A percentile compares a stretch with the other conserved stretches of the same genome.
Evolutionary conservation across 2,797 vertebrate genomes (phyloP).

Genomic region (Anableps anableps): DNA sequence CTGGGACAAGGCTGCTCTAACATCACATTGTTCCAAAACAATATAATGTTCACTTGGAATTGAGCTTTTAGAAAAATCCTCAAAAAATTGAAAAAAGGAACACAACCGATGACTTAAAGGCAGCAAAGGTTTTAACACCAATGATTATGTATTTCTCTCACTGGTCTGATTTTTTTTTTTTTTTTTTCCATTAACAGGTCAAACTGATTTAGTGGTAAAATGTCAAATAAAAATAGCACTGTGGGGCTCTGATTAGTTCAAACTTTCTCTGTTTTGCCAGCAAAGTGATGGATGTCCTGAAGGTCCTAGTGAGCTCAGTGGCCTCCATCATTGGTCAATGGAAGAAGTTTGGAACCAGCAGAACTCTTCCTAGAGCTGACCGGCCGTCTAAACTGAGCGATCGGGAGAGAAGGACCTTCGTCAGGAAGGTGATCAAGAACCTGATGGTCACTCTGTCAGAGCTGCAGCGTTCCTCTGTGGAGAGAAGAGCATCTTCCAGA

Average conservation of each 20-base stretch:
- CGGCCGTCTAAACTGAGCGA: too few species aligned
- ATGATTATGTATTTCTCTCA: not conserved
- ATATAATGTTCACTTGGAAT: not conserved
- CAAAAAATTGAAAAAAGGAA: not conserved
- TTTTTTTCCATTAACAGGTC: not conserved
- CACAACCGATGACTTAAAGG: not conserved
- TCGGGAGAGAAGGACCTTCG: too few species aligned
- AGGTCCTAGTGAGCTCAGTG: too few species aligned
- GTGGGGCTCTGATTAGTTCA: not conserved
- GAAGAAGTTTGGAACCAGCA: too few species aligned
- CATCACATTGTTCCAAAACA: slow-evolving; percentile 1
- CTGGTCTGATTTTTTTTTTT: not conserved
- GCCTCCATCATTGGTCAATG: too few species aligned
- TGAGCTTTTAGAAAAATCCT: not conserved
- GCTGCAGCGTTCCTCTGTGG: too few species aligned
- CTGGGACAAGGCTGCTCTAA: not conserved
- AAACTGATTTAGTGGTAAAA: not conserved
- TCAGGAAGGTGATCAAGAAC: too few species aligned
- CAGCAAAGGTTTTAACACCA: not conserved
- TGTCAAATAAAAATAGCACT: not conserved
- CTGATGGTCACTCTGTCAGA: too few species aligned
- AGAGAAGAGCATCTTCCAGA: too few species aligned
- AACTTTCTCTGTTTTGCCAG: not conserved
- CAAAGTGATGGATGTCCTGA: not conserved
- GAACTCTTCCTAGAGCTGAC: too few species aligned